Base-by-base conservation (phyloP, 2,888 invertebrate genomes). In the Epistrophella euchroma region DNA sequence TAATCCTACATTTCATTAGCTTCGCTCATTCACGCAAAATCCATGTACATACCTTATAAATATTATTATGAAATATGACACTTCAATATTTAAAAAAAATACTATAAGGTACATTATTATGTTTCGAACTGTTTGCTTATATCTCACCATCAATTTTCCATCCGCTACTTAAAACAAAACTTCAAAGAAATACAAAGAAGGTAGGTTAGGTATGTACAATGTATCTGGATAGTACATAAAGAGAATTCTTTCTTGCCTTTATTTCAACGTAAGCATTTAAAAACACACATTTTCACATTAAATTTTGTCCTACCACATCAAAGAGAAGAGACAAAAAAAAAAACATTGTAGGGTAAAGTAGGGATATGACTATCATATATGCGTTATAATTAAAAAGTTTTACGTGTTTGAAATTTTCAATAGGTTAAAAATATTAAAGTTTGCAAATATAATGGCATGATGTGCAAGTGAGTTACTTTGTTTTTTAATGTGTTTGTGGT, bases 341-440 rank as follows among this genome's bases (percentile, higher is more conserved):
- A 45, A 7, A 45, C 3, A 7, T 4, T 6, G 9, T 10, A 0
- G 11, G 45, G 45, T 3, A 22, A 11, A 37, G 35, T 11, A 11
- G 4, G 3, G 13, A 50, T 50, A 25, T 22, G 22, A 50, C 11
- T 13, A 35, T 37, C 19, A 35, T 58, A 32, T 58, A 13, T 37
- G 58, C 13, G 19, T 7, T 58, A 19, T 58, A 58, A 58, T 58
- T 58, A 58, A 58, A 58, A 58, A 58, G 35, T 58, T 58, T 19
- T 35, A 58, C 58, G 37, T 37, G 58, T 58, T 19, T 58, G 58
- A 58, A 58, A 58, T 58, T 58, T 58, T 22, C 19, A 58, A 58
- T 58, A 58, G 58, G 37, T 58, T 58, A 35, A 35, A 35, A 58
- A 58, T 58, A 37, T 58, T 58, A 22, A 58, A 37, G 37, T 58